A percentile compares a stretch with the other conserved stretches of the same genome.
Conservation (phyloP, 2,888 invertebrate species). For the Mayetiola destructor region DNA sequence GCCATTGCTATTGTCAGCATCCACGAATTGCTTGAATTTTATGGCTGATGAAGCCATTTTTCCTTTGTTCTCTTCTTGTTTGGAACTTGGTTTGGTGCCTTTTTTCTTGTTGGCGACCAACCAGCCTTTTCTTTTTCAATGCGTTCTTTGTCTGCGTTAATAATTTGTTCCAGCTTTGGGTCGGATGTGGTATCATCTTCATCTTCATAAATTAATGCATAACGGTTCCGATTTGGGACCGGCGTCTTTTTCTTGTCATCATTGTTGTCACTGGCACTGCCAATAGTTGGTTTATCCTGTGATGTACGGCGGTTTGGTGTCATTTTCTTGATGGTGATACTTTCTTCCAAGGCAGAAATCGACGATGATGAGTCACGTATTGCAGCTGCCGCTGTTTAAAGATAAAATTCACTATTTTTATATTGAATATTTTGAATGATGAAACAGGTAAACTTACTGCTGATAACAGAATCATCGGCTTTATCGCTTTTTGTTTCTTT, state of each 20-base stretch:
- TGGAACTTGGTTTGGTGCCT: background rate
- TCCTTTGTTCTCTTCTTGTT: background rate
- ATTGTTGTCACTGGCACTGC: background rate
- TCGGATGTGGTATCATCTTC: slow-evolving; percentile 35
- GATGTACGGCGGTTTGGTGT: background rate
- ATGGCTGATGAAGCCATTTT: slow-evolving; percentile 14
- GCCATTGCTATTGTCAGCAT: slow-evolving; percentile 18
- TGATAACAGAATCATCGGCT: too few species aligned
- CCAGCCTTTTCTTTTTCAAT: slow-evolving; percentile 19
- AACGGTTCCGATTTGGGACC: slow-evolving; percentile 33
- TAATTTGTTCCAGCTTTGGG: slow-evolving; percentile 36
- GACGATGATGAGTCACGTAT: slow-evolving; percentile 34
- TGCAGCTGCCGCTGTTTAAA: slow-evolving; percentile 38
- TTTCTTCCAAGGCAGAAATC: background rate
- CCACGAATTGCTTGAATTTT: slow-evolving; percentile 17
- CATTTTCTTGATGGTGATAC: background rate
- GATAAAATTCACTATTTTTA: background rate
- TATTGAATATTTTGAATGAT: background rate
- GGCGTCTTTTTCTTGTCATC: slow-evolving; percentile 17
- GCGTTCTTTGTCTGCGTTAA: slow-evolving; percentile 30
- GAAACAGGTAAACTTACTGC: background rate
- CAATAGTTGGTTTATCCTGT: background rate
- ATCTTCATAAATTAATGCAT: slow-evolving; percentile 36
- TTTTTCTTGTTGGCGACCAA: background rate
- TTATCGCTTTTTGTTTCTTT: slow-evolving; percentile 2